Evolutionary conservation across 2,113 vertebrate species (phyloP), one percentile per base, ranked within the genome.

Genomic region (Riparia riparia): DNA sequence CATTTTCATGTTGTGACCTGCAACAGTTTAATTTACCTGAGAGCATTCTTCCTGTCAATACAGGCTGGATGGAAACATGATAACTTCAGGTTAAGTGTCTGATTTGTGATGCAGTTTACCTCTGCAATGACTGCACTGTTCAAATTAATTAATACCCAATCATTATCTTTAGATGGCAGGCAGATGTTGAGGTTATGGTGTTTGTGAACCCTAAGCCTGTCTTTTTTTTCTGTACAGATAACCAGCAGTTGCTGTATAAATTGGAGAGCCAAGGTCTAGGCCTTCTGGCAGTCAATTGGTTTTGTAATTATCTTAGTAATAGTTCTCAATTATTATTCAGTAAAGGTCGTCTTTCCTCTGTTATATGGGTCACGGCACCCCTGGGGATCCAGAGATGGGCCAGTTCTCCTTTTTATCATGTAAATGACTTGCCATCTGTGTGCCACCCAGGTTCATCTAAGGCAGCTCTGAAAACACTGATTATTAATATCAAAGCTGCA

Each of bases 241-340:
- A 94, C 31, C 39, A 95, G 96, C 90, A 86, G 85, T 82, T 95
- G 96, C 92, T 97, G 28, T 97, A 95, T 97, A 97, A 97, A 97
- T 96, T 94, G 92, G 95, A 83, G 92, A 97, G 89, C 91, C 82
- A 94, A 98, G 97, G 96, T 98, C 96, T 96, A 91, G 94, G 91
- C 96, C 93, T 95, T 97, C 94, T 96, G 95, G 96, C 89, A 97
- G 89, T 92, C 96, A 95, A 96, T 97, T 96, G 95, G 83, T 95
- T 98, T 97, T 98, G 95, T 98, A 98, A 98, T 98, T 98, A 98
- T 98, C 97, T 97, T 97, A 96, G 95, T 97, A 98, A 98, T 98
- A 97, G 97, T 86, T 96, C 95, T 96, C 97, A 92, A 97, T 98
- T 98, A 98, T 98, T 97, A 98, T 98, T 98, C 97, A 97, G 79